Percentiles rank a stretch among this genome's conserved stretches.
Conservation (phyloP, 2,797 vertebrate species). For the Pelobates cultripes region DNA sequence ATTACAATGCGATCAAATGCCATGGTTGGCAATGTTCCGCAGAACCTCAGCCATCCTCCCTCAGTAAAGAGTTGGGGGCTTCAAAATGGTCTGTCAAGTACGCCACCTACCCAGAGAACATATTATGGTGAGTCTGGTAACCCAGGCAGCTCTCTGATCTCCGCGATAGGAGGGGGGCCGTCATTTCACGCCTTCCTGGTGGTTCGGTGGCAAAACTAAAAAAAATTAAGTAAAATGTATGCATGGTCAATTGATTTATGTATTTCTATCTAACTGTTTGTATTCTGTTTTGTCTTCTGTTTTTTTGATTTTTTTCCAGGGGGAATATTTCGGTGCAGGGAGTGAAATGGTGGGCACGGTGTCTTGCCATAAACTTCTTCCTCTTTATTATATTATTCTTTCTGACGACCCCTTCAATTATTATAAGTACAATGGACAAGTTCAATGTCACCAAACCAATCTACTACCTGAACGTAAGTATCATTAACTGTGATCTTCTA, state of each 20-base stretch:
- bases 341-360: conserved; percentile 82
- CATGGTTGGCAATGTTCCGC: conserved; percentile 73
- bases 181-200: too few species aligned
- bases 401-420: conserved; percentile 93
- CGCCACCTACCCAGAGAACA: conserved; percentile 85
- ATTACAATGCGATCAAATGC: conserved; percentile 90
- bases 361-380: conserved; percentile 79
- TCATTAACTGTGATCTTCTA: too few species aligned
- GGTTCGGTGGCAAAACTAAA: too few species aligned
- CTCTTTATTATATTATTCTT: conserved; percentile 91
- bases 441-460: conserved; percentile 94
- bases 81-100: conserved; percentile 82
- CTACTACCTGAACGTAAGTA: conserved; percentile 86
- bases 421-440: conserved; percentile 92
- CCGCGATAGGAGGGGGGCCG: too few species aligned
- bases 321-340: conserved; percentile 85
- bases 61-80: conserved; percentile 72
- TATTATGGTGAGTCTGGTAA: conserved; percentile 83
- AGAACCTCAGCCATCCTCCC: conserved; percentile 79
- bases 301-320: conserved; percentile 69
- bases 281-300: too few species aligned
- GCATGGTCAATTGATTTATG: neutral
- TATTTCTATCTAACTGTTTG: neutral
- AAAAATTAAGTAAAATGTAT: too few species aligned
- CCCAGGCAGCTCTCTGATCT: too few species aligned